phyloP scores from a whole-genome alignment of 1,140 invertebrate genomes.

The Trichonephila clavata region DNA sequence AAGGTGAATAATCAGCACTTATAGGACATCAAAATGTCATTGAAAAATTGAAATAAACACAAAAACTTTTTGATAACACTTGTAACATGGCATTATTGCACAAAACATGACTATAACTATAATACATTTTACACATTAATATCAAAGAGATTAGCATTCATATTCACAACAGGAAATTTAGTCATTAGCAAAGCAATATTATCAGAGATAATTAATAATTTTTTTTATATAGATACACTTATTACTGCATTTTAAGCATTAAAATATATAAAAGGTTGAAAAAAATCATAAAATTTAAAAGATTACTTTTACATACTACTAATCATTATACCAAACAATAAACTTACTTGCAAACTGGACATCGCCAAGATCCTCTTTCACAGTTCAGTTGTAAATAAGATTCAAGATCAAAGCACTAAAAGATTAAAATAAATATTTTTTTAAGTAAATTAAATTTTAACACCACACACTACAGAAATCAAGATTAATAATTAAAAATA shows the following conservation, averaged over 20 bases:
- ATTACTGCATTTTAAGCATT: too few species aligned
- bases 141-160: too few species aligned
- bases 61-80: too few species aligned
- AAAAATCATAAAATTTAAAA: background rate
- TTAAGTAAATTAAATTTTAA: background rate
- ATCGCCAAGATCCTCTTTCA: conserved; percentile 95
- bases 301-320: too few species aligned
- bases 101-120: too few species aligned
- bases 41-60: too few species aligned
- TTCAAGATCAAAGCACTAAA: conserved; percentile 94
- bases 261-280: background rate
- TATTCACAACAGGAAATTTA: too few species aligned
- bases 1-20: conserved; percentile 48
- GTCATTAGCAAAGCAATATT: too few species aligned
- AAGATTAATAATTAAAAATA: too few species aligned
- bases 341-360: conserved; percentile 92
- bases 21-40: background rate
- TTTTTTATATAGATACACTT: too few species aligned
- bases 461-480: background rate
- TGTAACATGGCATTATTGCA: too few species aligned
- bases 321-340: background rate
- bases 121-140: too few species aligned
- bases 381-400: conserved; percentile 97
- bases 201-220: background rate
- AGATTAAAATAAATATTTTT: conserved; percentile 34